Conservation (phyloP, 2,888 invertebrate genomes). For the Drosophila dives region DNA sequence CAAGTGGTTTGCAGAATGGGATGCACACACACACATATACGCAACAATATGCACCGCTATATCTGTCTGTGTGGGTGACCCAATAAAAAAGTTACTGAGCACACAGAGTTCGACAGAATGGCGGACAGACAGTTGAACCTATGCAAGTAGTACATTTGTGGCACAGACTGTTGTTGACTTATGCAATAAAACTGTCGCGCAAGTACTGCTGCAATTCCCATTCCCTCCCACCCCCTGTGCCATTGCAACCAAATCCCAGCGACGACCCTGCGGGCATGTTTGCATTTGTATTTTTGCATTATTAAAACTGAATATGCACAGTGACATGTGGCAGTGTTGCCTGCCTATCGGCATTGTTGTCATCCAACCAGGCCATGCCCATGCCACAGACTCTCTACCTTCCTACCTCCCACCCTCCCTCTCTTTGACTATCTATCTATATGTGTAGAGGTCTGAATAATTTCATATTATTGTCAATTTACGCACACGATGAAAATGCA, state of each 20-base stretch:
- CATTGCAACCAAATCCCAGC: slow-evolving; percentile 46
- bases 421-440: background rate
- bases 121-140: slow-evolving; percentile 37
- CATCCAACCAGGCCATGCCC: slow-evolving; percentile 18
- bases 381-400: background rate
- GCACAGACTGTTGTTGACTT: slow-evolving; percentile 78
- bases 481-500: slow-evolving; percentile 50
- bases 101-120: slow-evolving; percentile 48
- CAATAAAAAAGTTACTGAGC: slow-evolving; percentile 62
- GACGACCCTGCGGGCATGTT: slow-evolving; percentile 70
- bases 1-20: slow-evolving; percentile 73
- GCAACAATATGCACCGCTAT: slow-evolving; percentile 12
- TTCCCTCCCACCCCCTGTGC: background rate
- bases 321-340: slow-evolving; percentile 42
- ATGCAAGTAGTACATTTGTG: slow-evolving; percentile 54
- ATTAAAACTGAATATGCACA: slow-evolving; percentile 79
- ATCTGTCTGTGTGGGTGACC: slow-evolving; percentile 54
- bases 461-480: slow-evolving; percentile 74
- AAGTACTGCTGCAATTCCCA: slow-evolving; percentile 62
- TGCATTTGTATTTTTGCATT: slow-evolving; percentile 81
- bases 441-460: slow-evolving; percentile 52
- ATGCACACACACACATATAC: slow-evolving; percentile 32
- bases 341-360: slow-evolving; percentile 47
- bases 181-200: slow-evolving; percentile 81
- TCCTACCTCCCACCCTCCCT: background rate